Conservation (phyloP, 2,797 vertebrate genomes). For the Fundulus diaphanus region DNA sequence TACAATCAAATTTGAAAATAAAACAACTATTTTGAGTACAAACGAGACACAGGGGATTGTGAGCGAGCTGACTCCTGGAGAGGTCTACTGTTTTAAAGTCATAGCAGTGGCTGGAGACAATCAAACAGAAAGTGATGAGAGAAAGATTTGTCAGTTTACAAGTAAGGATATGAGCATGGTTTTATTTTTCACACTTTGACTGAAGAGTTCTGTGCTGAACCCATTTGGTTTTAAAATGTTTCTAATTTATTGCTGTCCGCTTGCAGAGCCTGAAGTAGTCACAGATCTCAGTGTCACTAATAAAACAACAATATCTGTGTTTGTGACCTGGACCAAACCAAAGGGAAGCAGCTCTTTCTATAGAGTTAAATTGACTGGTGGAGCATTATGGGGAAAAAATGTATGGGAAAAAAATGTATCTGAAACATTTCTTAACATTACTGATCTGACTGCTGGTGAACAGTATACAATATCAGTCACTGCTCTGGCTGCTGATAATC, state of each 20-base stretch:
- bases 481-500: slow-evolving; percentile 32
- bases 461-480: slow-evolving; percentile 19
- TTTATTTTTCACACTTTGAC: not conserved
- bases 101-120: not conserved
- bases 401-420: not conserved
- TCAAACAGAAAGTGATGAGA: not conserved
- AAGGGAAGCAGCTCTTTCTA: slow-evolving; percentile 23
- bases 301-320: slow-evolving; percentile 37
- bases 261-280: slow-evolving; percentile 40
- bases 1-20: slow-evolving; percentile 39
- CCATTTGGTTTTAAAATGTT: not conserved
- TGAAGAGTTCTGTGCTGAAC: not conserved
- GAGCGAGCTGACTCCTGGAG: slow-evolving; percentile 34
- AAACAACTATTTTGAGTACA: accelerated
- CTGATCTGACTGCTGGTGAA: slow-evolving; percentile 28
- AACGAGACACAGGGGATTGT: not conserved
- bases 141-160: not conserved
- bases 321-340: slow-evolving; percentile 42
- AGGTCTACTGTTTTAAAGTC: not conserved
- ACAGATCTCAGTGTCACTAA: not conserved
- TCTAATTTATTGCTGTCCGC: not conserved
- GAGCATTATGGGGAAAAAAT: accelerated
- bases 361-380: slow-evolving; percentile 32
- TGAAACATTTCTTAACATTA: not conserved
- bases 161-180: not conserved